phyloP scores from a whole-genome alignment of 2,113 vertebrate species.

The Lanius ludovicianus region DNA sequence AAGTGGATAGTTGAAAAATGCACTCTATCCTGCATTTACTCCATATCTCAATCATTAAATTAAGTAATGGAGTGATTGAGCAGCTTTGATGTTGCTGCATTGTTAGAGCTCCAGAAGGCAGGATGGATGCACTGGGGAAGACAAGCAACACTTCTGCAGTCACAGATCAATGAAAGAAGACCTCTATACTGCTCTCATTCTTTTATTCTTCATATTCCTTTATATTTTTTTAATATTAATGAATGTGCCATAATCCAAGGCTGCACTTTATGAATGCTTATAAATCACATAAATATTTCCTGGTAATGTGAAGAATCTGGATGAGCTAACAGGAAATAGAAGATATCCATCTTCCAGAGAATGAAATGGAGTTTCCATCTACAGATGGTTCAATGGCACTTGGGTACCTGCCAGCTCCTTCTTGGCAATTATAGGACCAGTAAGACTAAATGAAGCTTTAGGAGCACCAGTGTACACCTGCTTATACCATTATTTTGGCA shows the following conservation, averaged over 20 bases:
- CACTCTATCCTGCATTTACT: background rate
- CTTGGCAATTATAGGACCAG: background rate
- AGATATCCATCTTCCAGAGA: background rate
- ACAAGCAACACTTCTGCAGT: background rate
- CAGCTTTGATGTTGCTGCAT: background rate
- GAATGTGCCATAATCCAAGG: background rate
- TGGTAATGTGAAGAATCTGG: background rate
- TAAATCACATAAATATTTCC: background rate
- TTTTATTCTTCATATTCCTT: background rate
- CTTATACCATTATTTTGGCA: background rate
- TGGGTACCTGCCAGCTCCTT: background rate
- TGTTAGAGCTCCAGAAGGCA: background rate
- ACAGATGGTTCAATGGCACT: background rate
- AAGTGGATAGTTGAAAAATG: background rate
- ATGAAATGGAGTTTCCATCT: background rate
- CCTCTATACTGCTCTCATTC: background rate
- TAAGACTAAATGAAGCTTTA: background rate
- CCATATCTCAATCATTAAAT: background rate
- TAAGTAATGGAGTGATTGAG: background rate
- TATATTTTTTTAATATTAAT: background rate
- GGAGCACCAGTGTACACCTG: background rate
- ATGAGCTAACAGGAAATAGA: background rate
- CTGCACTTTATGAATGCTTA: background rate
- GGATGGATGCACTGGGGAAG: background rate
- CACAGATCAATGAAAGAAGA: background rate